Base-by-base conservation (phyloP, 1,140 invertebrate genomes). In the Drosophila ficusphila region DNA sequence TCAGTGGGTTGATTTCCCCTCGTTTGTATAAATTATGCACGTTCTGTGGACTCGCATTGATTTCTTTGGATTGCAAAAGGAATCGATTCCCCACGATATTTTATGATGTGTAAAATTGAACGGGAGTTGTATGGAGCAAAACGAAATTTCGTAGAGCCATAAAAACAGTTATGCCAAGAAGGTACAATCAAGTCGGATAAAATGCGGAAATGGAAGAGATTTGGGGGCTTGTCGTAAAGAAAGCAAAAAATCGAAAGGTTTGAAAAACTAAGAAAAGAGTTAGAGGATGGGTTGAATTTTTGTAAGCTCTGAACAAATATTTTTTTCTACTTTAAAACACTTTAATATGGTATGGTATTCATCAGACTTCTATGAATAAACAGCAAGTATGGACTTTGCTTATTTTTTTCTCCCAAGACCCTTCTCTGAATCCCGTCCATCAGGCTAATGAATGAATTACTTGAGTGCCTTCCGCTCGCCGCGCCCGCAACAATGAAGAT, bases 71-170 rank as follows among this genome's bases (percentile, higher is more conserved):
- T 68, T 52, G 21, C 42, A 33, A 34, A 46, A 46, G 46, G 60
- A 41, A 76, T 69, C 39, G 74, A 71, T 56, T 41, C 62, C 14
- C 27, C 70, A 57, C 27, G 46, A 31, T 38, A 51, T 61, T 85
- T 86, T 81, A 85, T 85, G 72, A 71, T 41, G 81, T 85, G 81
- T 86, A 76, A 85, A 88, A 85, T 85, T 81, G 77, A 70, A 73
- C 74, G 46, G 65, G 56, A 69, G 18, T 56, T 19, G 21, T 14
- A 46, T 14, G 29, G 31, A 25, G 21, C 31, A 11, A 25, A 62
- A 58, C 33, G 16, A 48, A 38, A 39, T 65, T 9, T 41, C 33
- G 46, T 64, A 11, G n/a, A 27, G 23, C 23, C 31, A 23, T 69
- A 69, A 56, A 68, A 69, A 33, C 19, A 18, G 48, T 36, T 38